Base-by-base conservation (phyloP, 2,113 vertebrate species). In the Percopsis transmontana region DNA sequence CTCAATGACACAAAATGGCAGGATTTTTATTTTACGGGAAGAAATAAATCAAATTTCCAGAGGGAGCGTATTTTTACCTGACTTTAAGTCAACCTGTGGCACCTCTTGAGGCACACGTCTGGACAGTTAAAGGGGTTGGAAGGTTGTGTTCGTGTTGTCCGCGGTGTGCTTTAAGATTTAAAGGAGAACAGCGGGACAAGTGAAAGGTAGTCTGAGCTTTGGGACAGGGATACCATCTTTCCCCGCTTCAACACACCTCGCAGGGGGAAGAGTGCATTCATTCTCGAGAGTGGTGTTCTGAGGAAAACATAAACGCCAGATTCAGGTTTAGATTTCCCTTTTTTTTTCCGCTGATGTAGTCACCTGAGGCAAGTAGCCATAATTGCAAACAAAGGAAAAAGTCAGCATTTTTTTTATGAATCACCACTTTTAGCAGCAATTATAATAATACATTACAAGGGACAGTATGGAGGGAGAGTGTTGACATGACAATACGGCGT, bases 41-140 rank as follows among this genome's bases (percentile, higher is more conserved):
- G 20, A 20, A 58, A 6, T 70, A 72, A 64, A 73, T 68, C 23
- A 2, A 41, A 48, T 68, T 76, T 40, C 52, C 50, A 0, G 52
- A 42, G 40, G 27, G 50, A 39, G 21, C 4, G 23, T 67, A 69
- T 74, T 79, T 69, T 79, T 7, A 45, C 47, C 19, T 67, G 52
- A 63, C 61, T 67, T 58, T 59, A 63, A 74, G 74, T 67, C 24
- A 67, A 42, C 61, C 70, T 45, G 51, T 19, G 53, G 2, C 7
- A 39, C 11, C 14, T 40, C 50, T 51, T 11, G 15, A 14, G 12
- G 58, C 50, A 65, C 59, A 18, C 47, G 51, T 33, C 65, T 63
- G 58, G 59, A 59, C 33, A 38, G 38, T 14, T n/a, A 41, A 3
- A 13, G 3, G 12, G 11, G 11, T 16, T 48, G 16, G 15, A n/a